Conservation (phyloP, 2,888 invertebrate genomes). For the Apodemia mormo region DNA sequence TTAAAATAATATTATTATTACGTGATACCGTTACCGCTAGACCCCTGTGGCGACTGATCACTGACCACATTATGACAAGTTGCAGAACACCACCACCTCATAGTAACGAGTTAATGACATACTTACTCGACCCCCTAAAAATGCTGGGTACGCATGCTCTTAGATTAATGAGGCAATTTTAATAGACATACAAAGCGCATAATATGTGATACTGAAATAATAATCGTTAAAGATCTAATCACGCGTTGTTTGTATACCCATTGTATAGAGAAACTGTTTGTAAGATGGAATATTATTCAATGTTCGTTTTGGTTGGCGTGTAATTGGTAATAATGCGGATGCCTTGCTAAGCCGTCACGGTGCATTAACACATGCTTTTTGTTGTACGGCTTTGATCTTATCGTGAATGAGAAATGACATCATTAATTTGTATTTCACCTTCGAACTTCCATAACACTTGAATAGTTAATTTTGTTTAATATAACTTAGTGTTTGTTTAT, state of each 20-base stretch:
- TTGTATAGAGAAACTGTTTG: background rate
- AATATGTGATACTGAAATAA: background rate
- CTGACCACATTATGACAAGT: too few species aligned
- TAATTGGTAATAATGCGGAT: conserved; percentile 60
- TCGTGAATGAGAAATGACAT: conserved; percentile 3
- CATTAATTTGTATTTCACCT: conserved; percentile 6
- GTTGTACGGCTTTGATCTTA: conserved; percentile 10
- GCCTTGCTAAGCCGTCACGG: conserved; percentile 55
- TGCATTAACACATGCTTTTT: conserved; percentile 23
- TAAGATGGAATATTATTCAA: conserved; percentile 30
- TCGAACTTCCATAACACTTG: conserved; percentile 11
- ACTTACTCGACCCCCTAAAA: too few species aligned
- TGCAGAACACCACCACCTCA: too few species aligned
- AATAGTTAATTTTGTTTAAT: background rate
- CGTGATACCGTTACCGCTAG: too few species aligned
- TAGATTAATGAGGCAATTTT: background rate
- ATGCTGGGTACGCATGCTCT: too few species aligned
- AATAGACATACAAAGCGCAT: background rate
- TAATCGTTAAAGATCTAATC: background rate
- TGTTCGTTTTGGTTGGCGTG: conserved; percentile 48
- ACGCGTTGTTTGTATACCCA: background rate
- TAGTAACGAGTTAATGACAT: too few species aligned
- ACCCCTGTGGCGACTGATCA: too few species aligned
- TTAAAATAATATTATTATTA: too few species aligned
- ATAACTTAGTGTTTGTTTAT: background rate